Base-by-base conservation (phyloP, 2,888 invertebrate species). In the Neoascia interrupta region DNA sequence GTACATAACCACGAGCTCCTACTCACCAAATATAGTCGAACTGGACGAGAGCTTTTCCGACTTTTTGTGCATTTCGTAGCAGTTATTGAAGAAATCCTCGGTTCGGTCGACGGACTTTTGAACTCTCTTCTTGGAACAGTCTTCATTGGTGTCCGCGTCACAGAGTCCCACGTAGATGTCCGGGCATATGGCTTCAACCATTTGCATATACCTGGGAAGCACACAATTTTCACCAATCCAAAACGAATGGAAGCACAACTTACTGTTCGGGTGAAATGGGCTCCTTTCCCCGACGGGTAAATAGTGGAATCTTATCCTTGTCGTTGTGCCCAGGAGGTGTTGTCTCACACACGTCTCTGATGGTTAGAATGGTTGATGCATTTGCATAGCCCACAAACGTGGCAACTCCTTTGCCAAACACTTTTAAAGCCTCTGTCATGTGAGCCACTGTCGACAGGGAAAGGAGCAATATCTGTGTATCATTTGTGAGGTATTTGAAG, bases 101-200 rank as follows among this genome's bases (percentile, higher is more conserved):
- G 94, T 94, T 79, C 94, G 91, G 26, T 93, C 92, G 0, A 95
- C 91, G 3, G 96, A 91, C 87, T 96, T 96, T 1, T 85, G 85
- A 10, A 93, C 85, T 68, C 96, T 90, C 87, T 96, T 97, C 49
- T 90, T 90, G 0, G 93, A 90, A 84, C 94, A 94, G 34, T 90
- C 88, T 5, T 89, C 86, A 84, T 85, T 85, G 1, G 89, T 88
- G 19, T 89, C 89, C 0, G 85, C 92, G 90, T 97, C 97, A 85
- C 94, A 93, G 83, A 97, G 89, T 10, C 94, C 92, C 86, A 95
- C 92, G 89, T 94, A 95, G 85, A 95, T 92, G 86, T 96, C 95
- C 34, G 97, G 96, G 87, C 92, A 92, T 86, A 94, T 93, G 19
- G 91, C 88, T 89, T 96, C 94, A 82, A 96, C 92, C 31, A 94